Evolutionary conservation across 2,113 vertebrate species (phyloP), one percentile per base, ranked within the genome.

Genomic region (Gasterosteus aculeatus): DNA sequence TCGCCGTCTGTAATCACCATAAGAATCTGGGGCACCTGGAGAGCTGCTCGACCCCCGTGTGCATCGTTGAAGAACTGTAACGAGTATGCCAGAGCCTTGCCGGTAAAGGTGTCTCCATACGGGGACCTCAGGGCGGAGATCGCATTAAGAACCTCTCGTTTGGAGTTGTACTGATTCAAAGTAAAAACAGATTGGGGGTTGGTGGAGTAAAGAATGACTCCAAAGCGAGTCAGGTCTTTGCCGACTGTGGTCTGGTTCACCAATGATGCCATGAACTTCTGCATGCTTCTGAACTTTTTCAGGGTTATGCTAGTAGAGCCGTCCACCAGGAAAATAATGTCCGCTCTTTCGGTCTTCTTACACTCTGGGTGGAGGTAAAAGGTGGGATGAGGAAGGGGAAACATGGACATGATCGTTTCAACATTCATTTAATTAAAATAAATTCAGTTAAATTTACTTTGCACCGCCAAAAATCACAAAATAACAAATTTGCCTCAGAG

Each of bases 261-360:
- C 49, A 95, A 29, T 2, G 93, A 89, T 7, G 53, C 62, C 92
- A 96, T 94, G 11, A 96, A 95, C 4, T 2, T 83, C 68, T 85
- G 81, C 89, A 95, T 94, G 65, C 77, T 93, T 33, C 51, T 49
- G 64, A 95, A 95, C 33, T 94, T 85, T 2, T 7, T 0, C 0
- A 1, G 0, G 0, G 44, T 71, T 39, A 95, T 89, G 62, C 88
- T 92, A 1, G 46, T 78, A 33, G 94, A 95, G 51, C 91, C 89
- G 7, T 95, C 94, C 41, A 96, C 92, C 68, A 95, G 73, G 86
- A 96, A 96, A 38, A 96, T 94, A 7, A 96, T 92, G 81, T 96
- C 96, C 3, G 95, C 94, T 31, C 83, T 76, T 46, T 94, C 89
- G 5, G 85, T 93, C 81, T 81, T 94, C 79, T 88, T 90, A 84